Conservation (phyloP, 2,113 vertebrate species). For the Indicator indicator region DNA sequence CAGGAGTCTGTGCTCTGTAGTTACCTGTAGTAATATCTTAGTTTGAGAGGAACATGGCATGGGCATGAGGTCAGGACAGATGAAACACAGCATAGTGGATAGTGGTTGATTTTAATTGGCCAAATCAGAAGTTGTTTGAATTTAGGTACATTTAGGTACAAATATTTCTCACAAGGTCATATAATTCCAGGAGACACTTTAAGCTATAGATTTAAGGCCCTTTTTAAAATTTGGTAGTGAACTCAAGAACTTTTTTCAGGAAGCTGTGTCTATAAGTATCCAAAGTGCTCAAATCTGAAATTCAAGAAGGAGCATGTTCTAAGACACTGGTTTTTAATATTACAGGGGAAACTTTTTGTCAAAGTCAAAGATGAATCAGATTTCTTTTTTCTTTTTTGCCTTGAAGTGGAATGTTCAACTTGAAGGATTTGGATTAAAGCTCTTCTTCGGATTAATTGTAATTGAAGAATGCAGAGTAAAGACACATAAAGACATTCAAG, state of each 20-base stretch:
- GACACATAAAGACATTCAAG: background rate
- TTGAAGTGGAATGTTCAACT: background rate
- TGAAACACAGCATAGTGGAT: background rate
- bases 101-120: background rate
- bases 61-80: background rate
- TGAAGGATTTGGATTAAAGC: conserved; percentile 12
- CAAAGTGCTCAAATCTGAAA: background rate
- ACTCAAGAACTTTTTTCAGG: background rate
- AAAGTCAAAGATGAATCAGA: background rate
- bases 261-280: background rate
- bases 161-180: background rate
- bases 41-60: background rate
- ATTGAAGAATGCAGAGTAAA: background rate
- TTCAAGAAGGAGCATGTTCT: background rate
- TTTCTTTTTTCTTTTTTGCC: background rate
- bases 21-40: background rate
- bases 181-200: background rate
- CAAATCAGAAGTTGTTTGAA: background rate
- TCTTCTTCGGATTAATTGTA: background rate
- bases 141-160: background rate
- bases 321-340: background rate
- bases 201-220: background rate
- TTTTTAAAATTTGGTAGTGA: background rate
- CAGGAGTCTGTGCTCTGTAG: background rate
- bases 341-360: background rate